Percentiles rank a stretch among this genome's conserved stretches.
These are phyloP conservation scores for Melieria picta DNA, from an alignment of 2,888 invertebrate genomes.

Conservation along the genomic window DNA sequence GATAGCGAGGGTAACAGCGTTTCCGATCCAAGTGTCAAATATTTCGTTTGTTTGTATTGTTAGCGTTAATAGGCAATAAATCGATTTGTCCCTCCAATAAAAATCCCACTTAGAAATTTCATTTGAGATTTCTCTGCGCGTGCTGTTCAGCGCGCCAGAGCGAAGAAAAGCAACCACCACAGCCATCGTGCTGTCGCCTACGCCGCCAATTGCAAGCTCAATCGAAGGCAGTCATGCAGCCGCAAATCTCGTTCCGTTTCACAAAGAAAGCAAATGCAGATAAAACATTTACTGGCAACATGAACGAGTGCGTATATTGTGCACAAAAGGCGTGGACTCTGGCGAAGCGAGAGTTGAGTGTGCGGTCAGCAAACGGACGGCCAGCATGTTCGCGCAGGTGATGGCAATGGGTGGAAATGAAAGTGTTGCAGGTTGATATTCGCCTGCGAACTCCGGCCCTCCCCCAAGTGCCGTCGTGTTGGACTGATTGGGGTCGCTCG, in stretches of 20 bases:
- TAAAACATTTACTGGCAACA: conserved; percentile 21
- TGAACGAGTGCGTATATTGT: neutral
- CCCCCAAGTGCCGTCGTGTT: no score
- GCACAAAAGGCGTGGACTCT: no score
- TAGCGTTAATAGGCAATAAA: conserved; percentile 35
- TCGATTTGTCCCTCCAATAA: conserved; percentile 35
- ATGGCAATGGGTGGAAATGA: no score
- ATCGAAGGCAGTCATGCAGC: neutral
- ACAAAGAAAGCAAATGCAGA: neutral
- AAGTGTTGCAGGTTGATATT: no score
- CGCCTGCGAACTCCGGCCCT: no score
- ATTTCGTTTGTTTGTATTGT: conserved; percentile 14
- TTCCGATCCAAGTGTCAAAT: conserved; percentile 11
- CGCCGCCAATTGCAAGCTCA: no score
- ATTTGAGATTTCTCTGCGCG: conserved; percentile 3
- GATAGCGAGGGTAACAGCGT: neutral
- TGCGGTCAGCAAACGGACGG: no score
- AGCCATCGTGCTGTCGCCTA: neutral
- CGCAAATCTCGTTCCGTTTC: neutral
- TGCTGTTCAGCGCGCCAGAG: neutral
- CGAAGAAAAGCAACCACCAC: neutral
- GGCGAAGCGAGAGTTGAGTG: no score
- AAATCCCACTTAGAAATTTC: conserved; percentile 11
- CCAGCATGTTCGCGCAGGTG: no score
- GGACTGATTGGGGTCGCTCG: no score